Evolutionary conservation across 2,888 invertebrate genomes (phyloP), one percentile per base, ranked within the genome.

Genomic region (Lasioglossum zephyrum): DNA sequence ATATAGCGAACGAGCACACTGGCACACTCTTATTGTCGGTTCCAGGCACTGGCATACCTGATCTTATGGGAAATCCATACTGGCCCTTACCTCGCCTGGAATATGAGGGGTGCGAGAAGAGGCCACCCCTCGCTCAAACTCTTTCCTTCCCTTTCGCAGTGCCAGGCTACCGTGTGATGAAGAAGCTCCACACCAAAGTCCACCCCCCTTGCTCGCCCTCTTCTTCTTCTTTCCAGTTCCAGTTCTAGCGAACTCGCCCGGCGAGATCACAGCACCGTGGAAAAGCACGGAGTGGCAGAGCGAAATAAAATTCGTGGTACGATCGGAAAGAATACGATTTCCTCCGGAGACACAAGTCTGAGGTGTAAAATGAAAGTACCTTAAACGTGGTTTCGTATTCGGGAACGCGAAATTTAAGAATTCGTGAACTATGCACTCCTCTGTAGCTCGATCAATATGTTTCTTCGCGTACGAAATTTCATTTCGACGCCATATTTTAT

Each of bases 61-160:
- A 93, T 94, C 94, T 94, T 93, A 94, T 94, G 94, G 94, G 92
- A 94, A 94, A 94, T 94, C 94, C 93, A 94, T 94, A 94, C 92
- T 90, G 89, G 91, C 91, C 93, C 93, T 91, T 91, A 90, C 88
- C 84, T 90, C 88, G 87, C 82, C 84, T 83, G 82, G 88, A 87
- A 89, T 82, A 82, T 79, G 79, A 88, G 90, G 87, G 86, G 85
- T 77, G 84, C 80, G 85, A 69, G 69, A 70, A 70, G 70, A 70
- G 41, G 41, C n/a, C 74, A 85, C 87, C 86, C 87, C 83, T 84
- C 84, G 72, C 81, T 63, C 63, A 75, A 88, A 82, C 87, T 82
- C 85, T 82, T 73, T 73, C 77, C 77, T 77, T 63, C 57, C 70
- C 76, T 74, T 66, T 49, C 66, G 26, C 57, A 13, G 70, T 22